These are phyloP conservation scores for Leucophora obtusa DNA, from an alignment of 2,888 invertebrate genomes.

Conservation along the genomic window DNA sequence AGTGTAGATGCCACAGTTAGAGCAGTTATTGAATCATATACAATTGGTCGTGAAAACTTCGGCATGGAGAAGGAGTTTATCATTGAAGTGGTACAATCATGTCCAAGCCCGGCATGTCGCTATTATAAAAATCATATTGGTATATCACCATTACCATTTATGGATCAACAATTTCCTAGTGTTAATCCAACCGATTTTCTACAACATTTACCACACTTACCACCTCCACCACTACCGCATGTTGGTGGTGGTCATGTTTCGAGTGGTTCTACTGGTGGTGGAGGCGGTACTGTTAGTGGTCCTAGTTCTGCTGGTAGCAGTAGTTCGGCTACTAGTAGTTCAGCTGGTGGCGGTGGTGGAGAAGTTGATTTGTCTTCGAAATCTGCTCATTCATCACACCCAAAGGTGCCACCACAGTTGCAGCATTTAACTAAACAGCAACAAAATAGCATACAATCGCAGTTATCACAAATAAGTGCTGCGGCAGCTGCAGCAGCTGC, in stretches of 20 bases:
- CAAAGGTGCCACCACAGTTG: slow-evolving; percentile 71
- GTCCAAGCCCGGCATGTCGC: slow-evolving; percentile 91
- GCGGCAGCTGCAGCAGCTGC: slow-evolving; percentile 71
- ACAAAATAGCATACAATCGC: slow-evolving; percentile 75
- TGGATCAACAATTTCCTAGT: slow-evolving; percentile 77
- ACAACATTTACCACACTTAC: slow-evolving; percentile 81
- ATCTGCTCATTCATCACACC: slow-evolving; percentile 67
- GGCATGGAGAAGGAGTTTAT: slow-evolving; percentile 94
- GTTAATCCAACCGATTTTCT: slow-evolving; percentile 84
- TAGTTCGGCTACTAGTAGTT: slow-evolving; percentile 60
- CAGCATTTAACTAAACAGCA: slow-evolving; percentile 77
- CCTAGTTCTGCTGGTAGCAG: slow-evolving; percentile 64
- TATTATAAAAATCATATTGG: slow-evolving; percentile 91
- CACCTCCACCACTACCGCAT: slow-evolving; percentile 69
- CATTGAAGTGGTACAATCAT: slow-evolving; percentile 92
- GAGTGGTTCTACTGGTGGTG: slow-evolving; percentile 60
- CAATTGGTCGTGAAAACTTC: slow-evolving; percentile 81
- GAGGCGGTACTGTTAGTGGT: slow-evolving; percentile 61
- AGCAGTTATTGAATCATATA: slow-evolving; percentile 91
- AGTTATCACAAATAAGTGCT: slow-evolving; percentile 73
- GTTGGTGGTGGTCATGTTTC: slow-evolving; percentile 72
- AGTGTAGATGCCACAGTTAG: slow-evolving; percentile 91
- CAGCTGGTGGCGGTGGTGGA: slow-evolving; percentile 68
- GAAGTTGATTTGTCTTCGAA: slow-evolving; percentile 75
- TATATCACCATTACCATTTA: slow-evolving; percentile 78